phyloP scores from a whole-genome alignment of 2,888 invertebrate genomes.

The Patella depressa region DNA sequence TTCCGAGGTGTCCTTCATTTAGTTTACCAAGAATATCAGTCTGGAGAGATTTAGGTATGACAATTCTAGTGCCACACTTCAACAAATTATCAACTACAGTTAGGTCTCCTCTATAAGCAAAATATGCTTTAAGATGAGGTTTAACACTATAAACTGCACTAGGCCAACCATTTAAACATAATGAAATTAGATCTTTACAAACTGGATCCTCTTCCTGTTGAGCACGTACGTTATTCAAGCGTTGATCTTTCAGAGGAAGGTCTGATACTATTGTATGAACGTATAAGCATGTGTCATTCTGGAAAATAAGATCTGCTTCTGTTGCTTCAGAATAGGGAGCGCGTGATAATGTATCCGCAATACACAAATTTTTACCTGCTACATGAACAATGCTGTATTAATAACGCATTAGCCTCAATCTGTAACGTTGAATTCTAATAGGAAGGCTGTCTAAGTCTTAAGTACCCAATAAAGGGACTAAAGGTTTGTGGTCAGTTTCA shows the following conservation, averaged over 20 bases:
- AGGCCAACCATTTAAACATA: background rate
- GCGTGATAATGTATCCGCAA: slow-evolving; percentile 7
- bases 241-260: background rate
- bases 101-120: background rate
- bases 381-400: background rate
- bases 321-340: background rate
- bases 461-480: too few species aligned
- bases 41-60: too few species aligned
- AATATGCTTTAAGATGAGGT: background rate
- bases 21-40: too few species aligned
- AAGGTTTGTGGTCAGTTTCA: too few species aligned
- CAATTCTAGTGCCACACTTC: too few species aligned
- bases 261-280: background rate
- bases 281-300: background rate
- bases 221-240: background rate
- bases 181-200: background rate
- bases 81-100: too few species aligned
- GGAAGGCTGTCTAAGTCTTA: too few species aligned
- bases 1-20: too few species aligned
- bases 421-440: too few species aligned
- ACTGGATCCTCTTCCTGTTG: too few species aligned
- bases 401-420: too few species aligned
- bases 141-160: background rate
- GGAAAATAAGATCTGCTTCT: background rate
- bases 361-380: background rate